Percentiles rank a stretch among this genome's conserved stretches.
Conservation (phyloP, 2,113 vertebrate species). For the Alouatta palliata region DNA sequence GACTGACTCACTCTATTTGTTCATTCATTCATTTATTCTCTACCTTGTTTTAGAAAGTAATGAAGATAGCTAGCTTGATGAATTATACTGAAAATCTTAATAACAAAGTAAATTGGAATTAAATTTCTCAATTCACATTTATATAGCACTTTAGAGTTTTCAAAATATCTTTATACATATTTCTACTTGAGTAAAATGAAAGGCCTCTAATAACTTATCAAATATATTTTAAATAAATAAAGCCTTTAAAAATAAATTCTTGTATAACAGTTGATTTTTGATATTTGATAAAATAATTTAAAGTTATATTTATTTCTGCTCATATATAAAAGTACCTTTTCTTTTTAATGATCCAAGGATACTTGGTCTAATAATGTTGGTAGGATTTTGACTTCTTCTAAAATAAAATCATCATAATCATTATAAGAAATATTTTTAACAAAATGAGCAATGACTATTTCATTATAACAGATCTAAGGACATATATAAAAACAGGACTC, state of each 20-base stretch:
- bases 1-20: background rate
- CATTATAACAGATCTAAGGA: constrained; percentile 44
- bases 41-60: constrained; percentile 31
- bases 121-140: constrained; percentile 45
- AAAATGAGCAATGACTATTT: constrained; percentile 25
- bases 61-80: constrained; percentile 28
- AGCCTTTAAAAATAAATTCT: constrained; percentile 19
- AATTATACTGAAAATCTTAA: constrained; percentile 42
- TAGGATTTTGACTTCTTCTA: constrained; percentile 92
- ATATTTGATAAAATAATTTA: constrained; percentile 14
- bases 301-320: constrained; percentile 27
- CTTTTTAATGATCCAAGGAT: constrained; percentile 90
- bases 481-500: background rate
- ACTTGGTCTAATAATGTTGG: constrained; percentile 92
- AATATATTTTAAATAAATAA: constrained; percentile 44
- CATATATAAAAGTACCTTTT: constrained; percentile 86
- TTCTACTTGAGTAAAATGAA: background rate
- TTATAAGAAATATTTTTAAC: constrained; percentile 36
- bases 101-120: constrained; percentile 1
- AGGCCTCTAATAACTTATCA: constrained; percentile 26
- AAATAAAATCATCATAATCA: constrained; percentile 64
- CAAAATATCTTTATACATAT: background rate
- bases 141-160: background rate
- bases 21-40: background rate
- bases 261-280: constrained; percentile 29